phyloP scores from a whole-genome alignment of 2,113 vertebrate genomes.

The Leucopternis melanops region DNA sequence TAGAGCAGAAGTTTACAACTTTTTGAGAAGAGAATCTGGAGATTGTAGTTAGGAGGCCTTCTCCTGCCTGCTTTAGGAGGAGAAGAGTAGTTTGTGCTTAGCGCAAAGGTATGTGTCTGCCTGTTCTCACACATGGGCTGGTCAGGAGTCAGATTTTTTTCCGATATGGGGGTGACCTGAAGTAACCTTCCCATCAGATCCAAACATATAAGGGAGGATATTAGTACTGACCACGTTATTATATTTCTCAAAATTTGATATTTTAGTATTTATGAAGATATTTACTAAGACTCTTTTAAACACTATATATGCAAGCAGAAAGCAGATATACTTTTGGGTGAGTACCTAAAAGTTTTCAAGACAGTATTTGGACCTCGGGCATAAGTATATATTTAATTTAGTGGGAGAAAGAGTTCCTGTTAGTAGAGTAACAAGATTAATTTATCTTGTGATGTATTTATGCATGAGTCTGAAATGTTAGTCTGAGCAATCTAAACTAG shows the following conservation, averaged over 20 bases:
- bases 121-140: background rate
- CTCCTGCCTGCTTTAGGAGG: background rate
- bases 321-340: background rate
- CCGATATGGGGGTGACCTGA: background rate
- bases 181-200: background rate
- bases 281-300: background rate
- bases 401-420: background rate
- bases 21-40: too few species aligned
- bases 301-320: background rate
- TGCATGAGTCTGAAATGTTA: background rate
- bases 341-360: background rate
- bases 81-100: background rate
- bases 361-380: background rate
- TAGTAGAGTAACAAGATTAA: background rate
- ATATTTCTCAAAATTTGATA: background rate
- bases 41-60: too few species aligned
- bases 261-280: background rate
- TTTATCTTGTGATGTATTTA: background rate
- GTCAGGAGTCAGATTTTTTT: background rate
- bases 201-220: background rate
- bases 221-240: background rate
- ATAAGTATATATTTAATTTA: background rate
- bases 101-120: background rate
- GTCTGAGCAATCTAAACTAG: background rate
- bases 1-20: too few species aligned